Evolutionary conservation across 2,113 vertebrate species (phyloP).

Genomic region (Tupaia tana): DNA sequence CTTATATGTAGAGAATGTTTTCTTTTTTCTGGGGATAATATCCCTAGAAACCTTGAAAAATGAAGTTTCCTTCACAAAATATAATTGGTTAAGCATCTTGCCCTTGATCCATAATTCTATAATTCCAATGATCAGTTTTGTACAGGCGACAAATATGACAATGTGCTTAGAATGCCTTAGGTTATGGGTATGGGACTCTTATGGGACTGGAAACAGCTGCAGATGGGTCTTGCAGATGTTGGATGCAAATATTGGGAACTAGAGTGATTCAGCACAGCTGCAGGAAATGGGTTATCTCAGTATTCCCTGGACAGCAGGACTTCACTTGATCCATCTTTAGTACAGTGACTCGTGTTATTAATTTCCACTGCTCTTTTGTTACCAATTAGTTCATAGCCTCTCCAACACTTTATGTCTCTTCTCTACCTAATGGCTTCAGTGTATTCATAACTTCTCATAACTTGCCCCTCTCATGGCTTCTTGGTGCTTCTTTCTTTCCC

Average conservation of each 20-base stretch:
- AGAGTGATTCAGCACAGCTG: neutral
- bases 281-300: neutral
- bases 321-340: neutral
- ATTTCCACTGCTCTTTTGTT: neutral
- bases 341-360: neutral
- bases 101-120: neutral
- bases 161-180: neutral
- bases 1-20: conserved; percentile 10
- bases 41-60: conserved; percentile 41
- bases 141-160: neutral
- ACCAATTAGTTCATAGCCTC: neutral
- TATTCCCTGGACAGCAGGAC: neutral
- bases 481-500: neutral
- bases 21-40: neutral
- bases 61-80: conserved; percentile 49
- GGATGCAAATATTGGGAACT: neutral
- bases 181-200: neutral
- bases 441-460: neutral
- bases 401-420: neutral
- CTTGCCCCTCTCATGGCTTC: neutral
- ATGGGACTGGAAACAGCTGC: neutral
- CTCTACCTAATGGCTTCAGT: neutral
- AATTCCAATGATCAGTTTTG: conserved; percentile 1
- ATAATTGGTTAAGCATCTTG: conserved; percentile 13
- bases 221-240: neutral